Percentiles rank a stretch among this genome's conserved stretches.
These are phyloP conservation scores for Ptyas mucosa DNA, from an alignment of 2,113 vertebrate species.

Conservation along the genomic window DNA sequence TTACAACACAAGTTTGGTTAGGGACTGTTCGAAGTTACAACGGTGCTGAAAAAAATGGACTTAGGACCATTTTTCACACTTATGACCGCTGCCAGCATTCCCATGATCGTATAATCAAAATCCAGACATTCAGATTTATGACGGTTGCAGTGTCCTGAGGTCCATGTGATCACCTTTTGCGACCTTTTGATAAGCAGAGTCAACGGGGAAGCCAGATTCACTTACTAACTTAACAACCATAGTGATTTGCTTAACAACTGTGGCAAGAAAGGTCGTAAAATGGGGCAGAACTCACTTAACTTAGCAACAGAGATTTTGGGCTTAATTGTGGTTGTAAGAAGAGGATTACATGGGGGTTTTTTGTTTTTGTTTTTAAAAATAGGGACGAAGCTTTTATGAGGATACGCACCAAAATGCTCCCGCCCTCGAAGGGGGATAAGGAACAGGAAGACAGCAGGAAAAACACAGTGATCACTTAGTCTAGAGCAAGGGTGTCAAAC, in stretches of 20 bases:
- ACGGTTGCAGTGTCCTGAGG: rapidly evolving
- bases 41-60: rapidly evolving
- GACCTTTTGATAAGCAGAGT: background rate
- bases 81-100: background rate
- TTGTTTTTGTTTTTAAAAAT: background rate
- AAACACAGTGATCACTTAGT: background rate
- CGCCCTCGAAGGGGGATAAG: background rate
- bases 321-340: background rate
- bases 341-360: no score
- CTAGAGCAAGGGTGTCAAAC: background rate
- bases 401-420: background rate
- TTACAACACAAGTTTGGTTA: background rate
- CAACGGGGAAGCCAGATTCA: background rate
- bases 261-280: background rate
- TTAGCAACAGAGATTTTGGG: background rate
- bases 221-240: background rate
- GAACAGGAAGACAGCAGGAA: background rate
- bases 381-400: background rate
- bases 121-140: background rate
- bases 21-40: background rate
- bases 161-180: background rate
- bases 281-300: background rate
- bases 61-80: background rate
- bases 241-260: background rate
- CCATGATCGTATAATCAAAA: background rate